Conservation (phyloP, 1,140 invertebrate genomes). For the Caenorhabditis brenneri region DNA sequence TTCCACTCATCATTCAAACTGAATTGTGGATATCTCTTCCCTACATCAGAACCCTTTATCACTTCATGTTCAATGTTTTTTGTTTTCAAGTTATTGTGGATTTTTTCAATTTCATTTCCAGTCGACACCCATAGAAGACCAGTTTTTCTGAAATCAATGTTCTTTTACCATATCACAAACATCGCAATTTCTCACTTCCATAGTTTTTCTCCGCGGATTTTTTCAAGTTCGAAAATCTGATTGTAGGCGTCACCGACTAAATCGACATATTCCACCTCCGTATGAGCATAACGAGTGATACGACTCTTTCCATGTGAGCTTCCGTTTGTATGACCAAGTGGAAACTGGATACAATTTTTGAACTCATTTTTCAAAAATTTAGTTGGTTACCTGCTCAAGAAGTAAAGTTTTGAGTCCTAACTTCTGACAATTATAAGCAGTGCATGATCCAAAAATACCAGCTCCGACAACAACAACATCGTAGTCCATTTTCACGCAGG, state of each 20-base stretch:
- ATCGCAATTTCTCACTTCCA: slow-evolving; percentile 37
- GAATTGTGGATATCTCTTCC: slow-evolving; percentile 42
- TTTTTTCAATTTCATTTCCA: not conserved
- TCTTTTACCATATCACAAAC: not conserved
- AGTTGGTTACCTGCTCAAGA: slow-evolving; percentile 27
- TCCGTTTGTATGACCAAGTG: slow-evolving; percentile 44
- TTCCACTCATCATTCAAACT: slow-evolving; percentile 8
- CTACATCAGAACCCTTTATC: slow-evolving; percentile 9
- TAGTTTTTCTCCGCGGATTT: slow-evolving; percentile 29
- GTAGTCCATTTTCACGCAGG: slow-evolving; percentile 10
- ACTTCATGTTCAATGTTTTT: slow-evolving; percentile 43
- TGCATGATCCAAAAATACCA: slow-evolving; percentile 52
- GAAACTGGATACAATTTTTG: slow-evolving; percentile 37
- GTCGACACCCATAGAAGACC: slow-evolving; percentile 42
- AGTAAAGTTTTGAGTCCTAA: slow-evolving; percentile 44
- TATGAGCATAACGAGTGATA: slow-evolving; percentile 51
- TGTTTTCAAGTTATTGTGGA: slow-evolving; percentile 11
- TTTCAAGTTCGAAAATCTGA: slow-evolving; percentile 51
- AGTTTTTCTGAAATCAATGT: slow-evolving; percentile 36
- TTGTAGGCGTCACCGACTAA: slow-evolving; percentile 42
- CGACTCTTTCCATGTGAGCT: slow-evolving; percentile 50
- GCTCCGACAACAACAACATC: slow-evolving; percentile 51
- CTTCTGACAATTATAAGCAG: slow-evolving; percentile 48
- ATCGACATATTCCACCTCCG: slow-evolving; percentile 42
- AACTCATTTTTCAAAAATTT: not conserved